Conservation (phyloP, 2,888 invertebrate genomes). For the Pelosia muscerda region DNA sequence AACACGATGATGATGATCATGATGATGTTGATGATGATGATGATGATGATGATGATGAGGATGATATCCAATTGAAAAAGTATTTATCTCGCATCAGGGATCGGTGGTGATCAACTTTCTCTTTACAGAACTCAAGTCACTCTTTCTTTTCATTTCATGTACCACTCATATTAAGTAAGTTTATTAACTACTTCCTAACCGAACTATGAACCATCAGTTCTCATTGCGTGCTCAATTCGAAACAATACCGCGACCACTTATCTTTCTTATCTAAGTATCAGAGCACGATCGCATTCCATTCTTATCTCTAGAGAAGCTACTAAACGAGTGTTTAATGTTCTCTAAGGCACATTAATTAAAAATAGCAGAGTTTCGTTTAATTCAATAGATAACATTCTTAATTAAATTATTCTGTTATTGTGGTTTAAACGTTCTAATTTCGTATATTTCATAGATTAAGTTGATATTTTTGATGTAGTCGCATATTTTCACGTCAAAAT, state of each 20-base stretch:
- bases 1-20: too few species aligned
- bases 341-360: slow-evolving; percentile 75
- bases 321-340: slow-evolving; percentile 74
- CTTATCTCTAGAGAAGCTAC: slow-evolving; percentile 71
- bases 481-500: not conserved
- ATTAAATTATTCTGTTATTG: slow-evolving; percentile 52
- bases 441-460: slow-evolving; percentile 27
- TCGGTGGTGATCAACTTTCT: not conserved
- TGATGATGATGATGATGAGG: too few species aligned
- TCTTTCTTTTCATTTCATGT: slow-evolving; percentile 17
- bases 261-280: slow-evolving; percentile 76
- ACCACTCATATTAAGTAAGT: slow-evolving; percentile 18
- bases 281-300: slow-evolving; percentile 74
- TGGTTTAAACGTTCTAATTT: slow-evolving; percentile 39
- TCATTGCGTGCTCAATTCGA: slow-evolving; percentile 71
- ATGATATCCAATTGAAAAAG: not conserved
- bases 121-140: not conserved
- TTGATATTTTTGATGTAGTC: not conserved
- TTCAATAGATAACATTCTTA: slow-evolving; percentile 65
- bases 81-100: not conserved
- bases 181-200: slow-evolving; percentile 42
- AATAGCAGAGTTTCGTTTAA: slow-evolving; percentile 68
- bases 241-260: slow-evolving; percentile 74
- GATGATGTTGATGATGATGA: too few species aligned
- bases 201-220: slow-evolving; percentile 54